phyloP scores from a whole-genome alignment of 1,140 invertebrate species.

The Thrips palmi region DNA sequence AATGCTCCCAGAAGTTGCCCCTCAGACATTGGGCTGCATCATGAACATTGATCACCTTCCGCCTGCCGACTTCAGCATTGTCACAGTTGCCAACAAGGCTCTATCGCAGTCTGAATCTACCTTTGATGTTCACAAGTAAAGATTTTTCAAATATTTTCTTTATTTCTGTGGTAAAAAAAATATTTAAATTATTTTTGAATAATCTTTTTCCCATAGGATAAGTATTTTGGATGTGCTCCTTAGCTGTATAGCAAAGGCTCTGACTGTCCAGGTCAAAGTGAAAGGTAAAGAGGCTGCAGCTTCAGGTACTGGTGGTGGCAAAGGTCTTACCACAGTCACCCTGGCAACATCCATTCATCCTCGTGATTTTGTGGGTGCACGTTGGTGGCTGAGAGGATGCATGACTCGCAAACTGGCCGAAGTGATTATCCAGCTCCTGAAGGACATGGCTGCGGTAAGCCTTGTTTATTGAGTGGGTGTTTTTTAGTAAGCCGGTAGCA shows the following conservation, averaged over 20 bases:
- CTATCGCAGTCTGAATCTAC: slow-evolving; percentile 26
- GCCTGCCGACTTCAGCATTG: slow-evolving; percentile 59
- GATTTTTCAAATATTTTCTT: slow-evolving; percentile 14
- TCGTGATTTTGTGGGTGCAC: slow-evolving; percentile 30
- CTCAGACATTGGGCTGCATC: slow-evolving; percentile 41
- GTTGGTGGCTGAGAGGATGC: slow-evolving; percentile 75
- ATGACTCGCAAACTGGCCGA: slow-evolving; percentile 70
- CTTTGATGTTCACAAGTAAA: slow-evolving; percentile 40
- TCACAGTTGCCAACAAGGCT: slow-evolving; percentile 27
- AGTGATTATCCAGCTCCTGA: slow-evolving; percentile 69
- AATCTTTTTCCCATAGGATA: slow-evolving; percentile 24
- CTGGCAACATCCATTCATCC: slow-evolving; percentile 36
- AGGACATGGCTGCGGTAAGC: slow-evolving; percentile 79
- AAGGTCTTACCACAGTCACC: slow-evolving; percentile 39
- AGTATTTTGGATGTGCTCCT: slow-evolving; percentile 71
- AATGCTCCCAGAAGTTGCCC: slow-evolving; percentile 68
- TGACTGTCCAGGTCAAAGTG: slow-evolving; percentile 73
- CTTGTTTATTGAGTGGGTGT: not conserved
- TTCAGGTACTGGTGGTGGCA: slow-evolving; percentile 28
- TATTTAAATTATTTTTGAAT: slow-evolving; percentile 8
- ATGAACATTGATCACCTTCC: slow-evolving; percentile 47
- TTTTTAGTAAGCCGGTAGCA: no score
- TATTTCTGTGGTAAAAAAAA: slow-evolving; percentile 6
- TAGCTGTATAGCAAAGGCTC: slow-evolving; percentile 66
- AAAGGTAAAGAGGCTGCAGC: slow-evolving; percentile 41